These are phyloP conservation scores for Mola mola DNA, from an alignment of 2,113 vertebrate genomes.

Conservation along the genomic window DNA sequence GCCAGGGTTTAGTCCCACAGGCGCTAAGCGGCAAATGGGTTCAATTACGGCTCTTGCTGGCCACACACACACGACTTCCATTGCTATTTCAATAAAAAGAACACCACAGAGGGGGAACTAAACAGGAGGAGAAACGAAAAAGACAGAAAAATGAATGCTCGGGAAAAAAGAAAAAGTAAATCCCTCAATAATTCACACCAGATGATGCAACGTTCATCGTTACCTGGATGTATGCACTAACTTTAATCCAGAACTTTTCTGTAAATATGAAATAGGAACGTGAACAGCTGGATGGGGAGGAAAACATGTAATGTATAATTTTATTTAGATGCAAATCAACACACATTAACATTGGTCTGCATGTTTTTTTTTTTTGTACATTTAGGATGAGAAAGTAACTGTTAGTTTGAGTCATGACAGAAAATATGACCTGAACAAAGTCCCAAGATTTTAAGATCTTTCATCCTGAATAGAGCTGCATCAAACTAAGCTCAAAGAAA, in stretches of 20 bases:
- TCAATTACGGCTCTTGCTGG: conserved; percentile 80
- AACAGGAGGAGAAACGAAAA: conserved; percentile 69
- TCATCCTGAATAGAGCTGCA: not conserved
- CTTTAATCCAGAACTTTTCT: conserved; percentile 47
- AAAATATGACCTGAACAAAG: conserved; percentile 33
- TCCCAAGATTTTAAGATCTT: conserved; percentile 23
- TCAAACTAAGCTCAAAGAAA: conserved; percentile 33
- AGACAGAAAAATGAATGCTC: conserved; percentile 64
- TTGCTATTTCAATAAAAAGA: conserved; percentile 76
- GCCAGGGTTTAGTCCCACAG: conserved; percentile 80
- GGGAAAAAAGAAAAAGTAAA: conserved; percentile 42
- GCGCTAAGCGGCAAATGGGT: conserved; percentile 83
- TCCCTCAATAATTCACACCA: conserved; percentile 77
- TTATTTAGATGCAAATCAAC: conserved; percentile 29
- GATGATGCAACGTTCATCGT: conserved; percentile 73
- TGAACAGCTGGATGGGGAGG: too few species aligned
- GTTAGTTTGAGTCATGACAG: conserved; percentile 30
- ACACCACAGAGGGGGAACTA: conserved; percentile 53
- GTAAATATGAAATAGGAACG: conserved; percentile 32
- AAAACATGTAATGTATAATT: too few species aligned
- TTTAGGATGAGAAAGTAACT: conserved; percentile 29
- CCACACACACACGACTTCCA: conserved; percentile 76
- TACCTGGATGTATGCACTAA: conserved; percentile 55
- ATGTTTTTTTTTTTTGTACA: conserved; percentile 10
- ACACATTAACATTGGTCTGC: conserved; percentile 9